Base-by-base conservation (phyloP, 2,797 vertebrate species). In the Leucoraja ocellata region DNA sequence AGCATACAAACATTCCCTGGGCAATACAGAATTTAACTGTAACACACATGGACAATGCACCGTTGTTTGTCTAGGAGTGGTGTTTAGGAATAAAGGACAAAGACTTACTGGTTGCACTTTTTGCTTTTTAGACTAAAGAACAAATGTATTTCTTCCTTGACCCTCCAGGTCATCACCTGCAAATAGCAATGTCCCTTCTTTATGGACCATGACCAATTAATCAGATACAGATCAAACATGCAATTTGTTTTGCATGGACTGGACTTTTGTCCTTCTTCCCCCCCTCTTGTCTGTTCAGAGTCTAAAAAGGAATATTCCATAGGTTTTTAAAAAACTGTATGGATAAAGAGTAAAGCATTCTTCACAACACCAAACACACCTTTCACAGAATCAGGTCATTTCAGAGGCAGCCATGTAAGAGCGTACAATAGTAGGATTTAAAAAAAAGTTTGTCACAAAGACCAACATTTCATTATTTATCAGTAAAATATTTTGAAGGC, bases 1-100 rank as follows among this genome's bases (percentile, higher is more conserved):
- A 92, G 71, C 90, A 74, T 92, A 91, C 71, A 92, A 92, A 92
- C 90, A 92, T 92, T 92, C 90, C 90, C 90, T 92, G 90, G 90
- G 68, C 68, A 92, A 58, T 92, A 92, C 90, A 92, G 71, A 92
- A 92, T 36, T 76, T 73, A 92, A 92, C 90, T 92, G 90, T 71
- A 92, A 92, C 90, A 92, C 25, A 28, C 73, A 28, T 76, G 65
- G 90, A 54, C 90, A 91, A 91, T 91, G 90, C 71, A 92, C 39
- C 90, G 76, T 46, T 74, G 73, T 5, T 76, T 28, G 71, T 71
- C n/a, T 39, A 32, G 61, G n/a, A 68, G 9, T 32, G 32, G 65
- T 54, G 18, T 58, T 92, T 74, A 92, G 23, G 90, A 91, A 92
- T 76, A 39, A 91, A 92, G 71, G 39, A 92, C 68, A 92, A 76